Percentiles rank a stretch among this genome's conserved stretches.
These are phyloP conservation scores for Pseudochaenichthys georgianus DNA, from an alignment of 2,797 vertebrate genomes.

Conservation along the genomic window DNA sequence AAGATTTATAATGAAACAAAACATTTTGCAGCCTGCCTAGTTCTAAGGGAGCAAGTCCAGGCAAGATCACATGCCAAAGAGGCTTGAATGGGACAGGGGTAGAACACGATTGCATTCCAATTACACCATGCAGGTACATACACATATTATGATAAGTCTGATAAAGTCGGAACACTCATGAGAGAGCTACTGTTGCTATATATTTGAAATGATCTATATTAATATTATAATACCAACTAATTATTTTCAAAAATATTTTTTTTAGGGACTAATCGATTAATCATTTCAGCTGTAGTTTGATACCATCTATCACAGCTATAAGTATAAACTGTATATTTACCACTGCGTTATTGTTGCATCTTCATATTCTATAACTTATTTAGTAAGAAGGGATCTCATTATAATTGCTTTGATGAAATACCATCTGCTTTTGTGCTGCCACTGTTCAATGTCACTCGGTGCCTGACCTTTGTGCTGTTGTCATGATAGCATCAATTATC, in stretches of 20 bases:
- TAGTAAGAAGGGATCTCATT: background rate
- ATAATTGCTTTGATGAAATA: conserved; percentile 10
- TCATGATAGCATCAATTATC: conserved; percentile 94
- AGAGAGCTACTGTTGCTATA: too few relatives aligned
- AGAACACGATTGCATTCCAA: conserved; percentile 10
- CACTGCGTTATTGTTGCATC: background rate
- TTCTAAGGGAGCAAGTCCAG: conserved; percentile 41
- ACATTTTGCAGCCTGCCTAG: background rate
- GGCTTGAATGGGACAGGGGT: background rate
- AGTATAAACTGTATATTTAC: background rate
- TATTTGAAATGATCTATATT: too few relatives aligned
- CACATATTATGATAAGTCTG: background rate
- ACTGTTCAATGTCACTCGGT: background rate
- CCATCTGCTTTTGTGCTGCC: conserved; percentile 4
- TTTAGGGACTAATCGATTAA: too few relatives aligned
- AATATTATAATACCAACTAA: too few relatives aligned
- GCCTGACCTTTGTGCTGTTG: conserved; percentile 92
- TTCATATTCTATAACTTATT: background rate
- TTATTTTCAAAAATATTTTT: too few relatives aligned
- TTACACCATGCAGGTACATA: background rate
- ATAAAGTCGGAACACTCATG: background rate
- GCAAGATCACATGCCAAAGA: conserved; percentile 19
- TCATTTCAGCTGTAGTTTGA: too few relatives aligned
- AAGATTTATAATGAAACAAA: background rate
- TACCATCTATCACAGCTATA: background rate